Percentiles rank a stretch among this genome's conserved stretches.
Evolutionary conservation across 23 tunicate genomes (phyloP).

Genomic region (Phallusia fumigata): DNA sequence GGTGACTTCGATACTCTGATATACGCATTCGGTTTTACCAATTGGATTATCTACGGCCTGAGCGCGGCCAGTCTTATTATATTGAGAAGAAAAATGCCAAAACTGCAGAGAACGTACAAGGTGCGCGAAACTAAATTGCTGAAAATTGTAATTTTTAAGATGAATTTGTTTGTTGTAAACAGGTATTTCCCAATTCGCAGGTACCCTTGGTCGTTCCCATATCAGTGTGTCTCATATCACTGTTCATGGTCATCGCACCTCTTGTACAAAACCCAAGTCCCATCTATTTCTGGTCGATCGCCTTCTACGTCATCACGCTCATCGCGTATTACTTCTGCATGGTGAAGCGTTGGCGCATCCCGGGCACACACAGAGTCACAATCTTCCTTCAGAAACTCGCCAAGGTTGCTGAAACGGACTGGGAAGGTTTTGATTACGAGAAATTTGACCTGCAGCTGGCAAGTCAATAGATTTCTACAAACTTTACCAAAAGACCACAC

Average conservation of each 20-base stretch:
- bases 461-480: too few relatives aligned
- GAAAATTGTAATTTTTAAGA: neutral
- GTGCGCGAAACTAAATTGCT: constrained; percentile 5
- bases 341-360: neutral
- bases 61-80: constrained; percentile 53
- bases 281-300: constrained; percentile 21
- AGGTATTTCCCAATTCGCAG: constrained; percentile 13
- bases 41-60: constrained; percentile 38
- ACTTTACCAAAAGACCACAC: too few relatives aligned
- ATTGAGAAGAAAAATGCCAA: constrained; percentile 46
- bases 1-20: constrained; percentile 59
- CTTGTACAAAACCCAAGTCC: constrained; percentile 23
- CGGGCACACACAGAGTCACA: constrained; percentile 10
- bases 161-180: too few relatives aligned
- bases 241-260: constrained; percentile 19
- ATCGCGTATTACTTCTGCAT: constrained; percentile 25
- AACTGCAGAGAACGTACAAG: constrained; percentile 48
- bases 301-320: constrained; percentile 17
- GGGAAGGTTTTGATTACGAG: neutral
- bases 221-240: neutral
- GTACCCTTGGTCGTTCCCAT: constrained; percentile 29
- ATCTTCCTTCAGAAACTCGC: constrained; percentile 33
- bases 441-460: too few relatives aligned
- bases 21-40: constrained; percentile 33
- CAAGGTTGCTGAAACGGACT: constrained; percentile 33